Evolutionary conservation across 2,113 vertebrate species (phyloP).

Genomic region (Heterotis niloticus): DNA sequence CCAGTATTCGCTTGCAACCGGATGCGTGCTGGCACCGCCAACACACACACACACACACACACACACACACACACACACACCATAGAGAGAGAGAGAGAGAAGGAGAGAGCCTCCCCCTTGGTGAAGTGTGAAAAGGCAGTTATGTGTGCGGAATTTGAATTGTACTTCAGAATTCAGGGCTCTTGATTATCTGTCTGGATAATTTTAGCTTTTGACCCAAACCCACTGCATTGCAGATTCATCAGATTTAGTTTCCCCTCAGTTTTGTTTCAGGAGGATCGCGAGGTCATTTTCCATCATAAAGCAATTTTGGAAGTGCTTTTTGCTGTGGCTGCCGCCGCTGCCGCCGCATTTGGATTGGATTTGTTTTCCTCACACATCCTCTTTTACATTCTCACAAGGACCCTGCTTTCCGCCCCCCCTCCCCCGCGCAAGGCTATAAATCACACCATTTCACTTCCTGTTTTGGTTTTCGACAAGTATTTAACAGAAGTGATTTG

Average conservation of each 20-base stretch:
- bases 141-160: conserved; percentile 43
- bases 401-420: conserved; percentile 28
- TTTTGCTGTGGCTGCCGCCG: conserved; percentile 31
- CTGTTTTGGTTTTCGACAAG: conserved; percentile 4
- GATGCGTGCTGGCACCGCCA: not conserved
- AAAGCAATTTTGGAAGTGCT: conserved; percentile 42
- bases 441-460: conserved; percentile 21
- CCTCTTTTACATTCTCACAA: conserved; percentile 29
- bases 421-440: conserved; percentile 23
- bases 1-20: not conserved
- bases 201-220: conserved; percentile 46
- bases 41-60: conserved; percentile 3
- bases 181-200: conserved; percentile 46
- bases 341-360: conserved; percentile 34
- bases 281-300: conserved; percentile 45
- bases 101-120: not conserved
- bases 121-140: conserved; percentile 28
- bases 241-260: conserved; percentile 37
- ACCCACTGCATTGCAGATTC: conserved; percentile 45
- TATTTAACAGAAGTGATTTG: conserved; percentile 5
- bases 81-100: too few species aligned
- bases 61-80: too few species aligned
- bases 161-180: conserved; percentile 34
- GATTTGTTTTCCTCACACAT: conserved; percentile 31
- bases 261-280: conserved; percentile 37